Conservation (phyloP, 2,888 invertebrate genomes). For the Stramonita haemastoma region DNA sequence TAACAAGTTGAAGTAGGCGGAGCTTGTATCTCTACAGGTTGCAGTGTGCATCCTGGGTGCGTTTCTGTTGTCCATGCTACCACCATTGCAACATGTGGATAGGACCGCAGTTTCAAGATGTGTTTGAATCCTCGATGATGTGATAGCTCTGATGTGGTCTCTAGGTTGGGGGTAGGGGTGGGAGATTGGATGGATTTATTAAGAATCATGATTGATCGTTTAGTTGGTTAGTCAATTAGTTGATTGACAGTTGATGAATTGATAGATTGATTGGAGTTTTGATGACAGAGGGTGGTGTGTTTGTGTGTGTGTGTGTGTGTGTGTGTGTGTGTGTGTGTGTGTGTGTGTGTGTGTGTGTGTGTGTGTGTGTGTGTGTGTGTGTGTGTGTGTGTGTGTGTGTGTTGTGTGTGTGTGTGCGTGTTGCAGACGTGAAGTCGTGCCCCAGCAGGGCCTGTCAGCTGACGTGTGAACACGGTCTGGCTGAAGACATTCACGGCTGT, state of each 20-base stretch:
- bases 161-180: not conserved
- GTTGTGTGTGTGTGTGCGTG: not conserved
- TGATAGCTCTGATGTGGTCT: too few species aligned
- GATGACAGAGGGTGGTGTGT: not conserved
- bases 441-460: not conserved
- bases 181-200: too few species aligned
- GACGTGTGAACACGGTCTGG: constrained; percentile 40
- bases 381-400: not conserved
- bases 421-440: not conserved
- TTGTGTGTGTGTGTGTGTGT: not conserved
- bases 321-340: not conserved
- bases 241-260: not conserved
- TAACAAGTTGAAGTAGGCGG: too few species aligned
- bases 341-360: not conserved
- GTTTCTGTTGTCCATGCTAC: too few species aligned
- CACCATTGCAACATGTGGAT: too few species aligned
- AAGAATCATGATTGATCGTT: not conserved
- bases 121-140: not conserved
- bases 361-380: constrained; percentile 13
- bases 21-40: too few species aligned
- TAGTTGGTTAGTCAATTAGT: not conserved
- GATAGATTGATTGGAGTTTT: not conserved
- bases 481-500: constrained; percentile 35
- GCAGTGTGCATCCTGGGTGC: too few species aligned
- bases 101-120: not conserved